Base-by-base conservation (phyloP, 92 coral and sea anemone genomes). In the Siderastrea radians region DNA sequence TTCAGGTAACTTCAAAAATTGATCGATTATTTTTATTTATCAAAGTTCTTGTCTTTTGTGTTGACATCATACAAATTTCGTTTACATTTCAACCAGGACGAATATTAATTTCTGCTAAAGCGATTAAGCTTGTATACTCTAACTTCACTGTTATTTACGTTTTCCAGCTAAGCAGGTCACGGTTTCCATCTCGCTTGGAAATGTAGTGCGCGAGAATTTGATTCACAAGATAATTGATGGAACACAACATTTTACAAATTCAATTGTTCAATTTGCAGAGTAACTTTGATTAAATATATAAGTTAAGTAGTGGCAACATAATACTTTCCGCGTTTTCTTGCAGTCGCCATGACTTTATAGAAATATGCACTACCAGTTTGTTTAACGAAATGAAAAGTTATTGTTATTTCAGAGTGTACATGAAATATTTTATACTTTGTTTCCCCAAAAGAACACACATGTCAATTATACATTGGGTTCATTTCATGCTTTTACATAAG, bases 1-100 rank as follows among this genome's bases (percentile, higher is more conserved):
- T 92, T 6, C 98, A 98, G 95, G 99, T 95, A 83, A 82, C 90
- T 82, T 80, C n/a, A 15, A 67, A 9, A 51, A 43, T 12, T 75
- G 82, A 43, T 16, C 61, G 45, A 64, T 78, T 49, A 17, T 82
- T 80, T 63, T 70, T 82, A 70, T 82, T 68, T 69, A 69, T 82
- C 68, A 11, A 69, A 67, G 78, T 82, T 68, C 78, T 57, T 82
- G 78, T 55, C 78, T 57, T 26, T 55, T 69, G 65, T 80, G 57
- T 81, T 17, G 77, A 81, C 12, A 54, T 81, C 72, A 69, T 16
- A 81, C 77, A 81, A 53, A 38, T 26, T 26, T 54, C 46, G 86
- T 68, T 81, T 43, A 68, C 86, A 81, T 53, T 65, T 52, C 54
- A 9, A 15, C 49, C 38, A 5, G 14, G 52, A 55, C 48, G 51